Evolutionary conservation across 2,888 invertebrate species (phyloP).

Genomic region (Drosophila quinaria): DNA sequence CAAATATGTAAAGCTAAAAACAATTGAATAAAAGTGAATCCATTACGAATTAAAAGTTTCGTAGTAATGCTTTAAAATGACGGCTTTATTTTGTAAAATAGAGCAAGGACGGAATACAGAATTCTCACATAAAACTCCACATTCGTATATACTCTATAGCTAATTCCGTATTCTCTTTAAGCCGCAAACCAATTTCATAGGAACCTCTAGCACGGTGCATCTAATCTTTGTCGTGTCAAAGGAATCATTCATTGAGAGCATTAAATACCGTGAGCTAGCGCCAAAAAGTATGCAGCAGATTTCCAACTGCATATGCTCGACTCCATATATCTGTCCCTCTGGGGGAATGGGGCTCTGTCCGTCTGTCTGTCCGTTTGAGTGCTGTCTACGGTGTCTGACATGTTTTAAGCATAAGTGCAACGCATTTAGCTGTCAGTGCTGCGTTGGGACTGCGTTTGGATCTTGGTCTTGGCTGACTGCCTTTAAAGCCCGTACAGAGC

Average conservation of each 20-base stretch:
- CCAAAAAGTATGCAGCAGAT: conserved; percentile 48
- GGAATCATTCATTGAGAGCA: conserved; percentile 15
- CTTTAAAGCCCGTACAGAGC: conserved; percentile 50
- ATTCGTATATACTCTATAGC: not conserved
- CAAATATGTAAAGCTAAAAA: no score
- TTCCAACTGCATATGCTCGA: conserved; percentile 29
- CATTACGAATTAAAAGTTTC: no score
- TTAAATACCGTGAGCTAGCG: conserved; percentile 18
- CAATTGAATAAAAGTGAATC: no score
- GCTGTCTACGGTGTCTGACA: conserved; percentile 75
- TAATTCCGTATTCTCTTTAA: conserved; percentile 16
- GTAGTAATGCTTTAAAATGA: no score
- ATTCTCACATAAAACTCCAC: not conserved
- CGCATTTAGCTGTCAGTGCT: conserved; percentile 78
- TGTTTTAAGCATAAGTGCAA: conserved; percentile 81
- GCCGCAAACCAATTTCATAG: conserved; percentile 1
- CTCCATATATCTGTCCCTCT: conserved; percentile 1
- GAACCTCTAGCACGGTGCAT: not conserved
- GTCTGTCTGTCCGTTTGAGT: conserved; percentile 55
- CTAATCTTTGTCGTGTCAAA: conserved; percentile 21
- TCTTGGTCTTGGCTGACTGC: conserved; percentile 65
- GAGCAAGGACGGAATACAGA: not conserved
- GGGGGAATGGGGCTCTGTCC: conserved; percentile 18
- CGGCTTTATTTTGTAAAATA: no score
- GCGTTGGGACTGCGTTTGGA: conserved; percentile 29